phyloP scores from a whole-genome alignment of 2,888 invertebrate genomes.

The Eudasyphora cyanicolor region DNA sequence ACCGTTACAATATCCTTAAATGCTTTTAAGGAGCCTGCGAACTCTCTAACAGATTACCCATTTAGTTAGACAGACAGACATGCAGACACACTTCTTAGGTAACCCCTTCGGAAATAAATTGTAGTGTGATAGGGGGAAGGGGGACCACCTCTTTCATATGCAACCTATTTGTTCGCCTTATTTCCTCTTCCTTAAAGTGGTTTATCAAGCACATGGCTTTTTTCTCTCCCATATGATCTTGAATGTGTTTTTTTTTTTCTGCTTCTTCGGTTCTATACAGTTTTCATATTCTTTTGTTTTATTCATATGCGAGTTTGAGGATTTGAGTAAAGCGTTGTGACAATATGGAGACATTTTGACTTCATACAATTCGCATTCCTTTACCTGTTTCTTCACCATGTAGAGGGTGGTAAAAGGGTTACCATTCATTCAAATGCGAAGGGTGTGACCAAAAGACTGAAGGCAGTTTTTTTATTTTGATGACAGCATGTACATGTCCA shows the following conservation, averaged over 20 bases:
- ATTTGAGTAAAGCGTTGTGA: conserved; percentile 51
- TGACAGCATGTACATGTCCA: no score
- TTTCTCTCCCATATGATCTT: conserved; percentile 37
- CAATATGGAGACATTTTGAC: conserved; percentile 49
- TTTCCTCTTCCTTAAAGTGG: conserved; percentile 44
- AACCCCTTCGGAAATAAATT: neutral
- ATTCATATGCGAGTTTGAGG: neutral
- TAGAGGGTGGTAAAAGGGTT: neutral
- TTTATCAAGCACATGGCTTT: conserved; percentile 56
- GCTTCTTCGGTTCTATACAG: neutral
- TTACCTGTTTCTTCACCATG: neutral
- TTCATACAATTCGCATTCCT: neutral
- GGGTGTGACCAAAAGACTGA: no score
- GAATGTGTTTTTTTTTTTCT: neutral
- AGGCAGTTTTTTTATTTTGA: no score
- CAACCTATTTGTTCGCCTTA: conserved; percentile 9
- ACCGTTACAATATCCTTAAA: conserved; percentile 43
- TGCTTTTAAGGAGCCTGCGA: conserved; percentile 36
- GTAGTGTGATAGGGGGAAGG: neutral
- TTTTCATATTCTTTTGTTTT: conserved; percentile 15
- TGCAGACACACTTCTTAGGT: neutral
- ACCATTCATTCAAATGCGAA: neutral
- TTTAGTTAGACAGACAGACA: neutral
- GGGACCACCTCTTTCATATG: neutral
- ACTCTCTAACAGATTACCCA: conserved; percentile 42